Evolutionary conservation across 2,888 invertebrate genomes (phyloP).

Genomic region (Drosophila rubida): DNA sequence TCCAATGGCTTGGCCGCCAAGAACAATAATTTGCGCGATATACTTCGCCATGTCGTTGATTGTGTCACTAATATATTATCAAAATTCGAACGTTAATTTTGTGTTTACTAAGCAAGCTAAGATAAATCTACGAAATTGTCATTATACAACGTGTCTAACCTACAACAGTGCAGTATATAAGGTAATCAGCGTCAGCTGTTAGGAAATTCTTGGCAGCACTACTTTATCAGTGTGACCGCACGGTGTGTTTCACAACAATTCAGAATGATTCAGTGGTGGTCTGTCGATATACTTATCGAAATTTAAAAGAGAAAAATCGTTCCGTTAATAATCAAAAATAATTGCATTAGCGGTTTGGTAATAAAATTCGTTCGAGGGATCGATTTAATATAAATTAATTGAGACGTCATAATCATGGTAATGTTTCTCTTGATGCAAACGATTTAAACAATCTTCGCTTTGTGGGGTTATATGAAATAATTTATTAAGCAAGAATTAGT

Average conservation of each 20-base stretch:
- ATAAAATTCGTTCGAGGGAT: too few species aligned
- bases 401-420: too few species aligned
- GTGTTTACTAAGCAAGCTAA: constrained; percentile 12
- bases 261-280: background rate
- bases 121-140: constrained; percentile 47
- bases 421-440: too few species aligned
- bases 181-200: constrained; percentile 41
- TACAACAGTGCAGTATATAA: constrained; percentile 33
- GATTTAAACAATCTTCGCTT: too few species aligned
- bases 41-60: constrained; percentile 92
- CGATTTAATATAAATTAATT: too few species aligned
- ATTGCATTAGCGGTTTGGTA: background rate
- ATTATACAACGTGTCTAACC: constrained; percentile 82
- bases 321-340: constrained; percentile 7
- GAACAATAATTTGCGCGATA: constrained; percentile 94
- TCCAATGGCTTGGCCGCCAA: constrained; percentile 95
- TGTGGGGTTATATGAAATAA: constrained; percentile 54
- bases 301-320: constrained; percentile 19
- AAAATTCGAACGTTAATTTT: constrained; percentile 13
- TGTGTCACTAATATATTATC: constrained; percentile 3
- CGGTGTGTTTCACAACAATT: background rate
- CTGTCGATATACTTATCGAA: constrained; percentile 2
- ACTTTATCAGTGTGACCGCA: constrained; percentile 12
- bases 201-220: constrained; percentile 8
- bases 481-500: constrained; percentile 75